phyloP scores from a whole-genome alignment of 2,113 vertebrate genomes.

The Progne subis region DNA sequence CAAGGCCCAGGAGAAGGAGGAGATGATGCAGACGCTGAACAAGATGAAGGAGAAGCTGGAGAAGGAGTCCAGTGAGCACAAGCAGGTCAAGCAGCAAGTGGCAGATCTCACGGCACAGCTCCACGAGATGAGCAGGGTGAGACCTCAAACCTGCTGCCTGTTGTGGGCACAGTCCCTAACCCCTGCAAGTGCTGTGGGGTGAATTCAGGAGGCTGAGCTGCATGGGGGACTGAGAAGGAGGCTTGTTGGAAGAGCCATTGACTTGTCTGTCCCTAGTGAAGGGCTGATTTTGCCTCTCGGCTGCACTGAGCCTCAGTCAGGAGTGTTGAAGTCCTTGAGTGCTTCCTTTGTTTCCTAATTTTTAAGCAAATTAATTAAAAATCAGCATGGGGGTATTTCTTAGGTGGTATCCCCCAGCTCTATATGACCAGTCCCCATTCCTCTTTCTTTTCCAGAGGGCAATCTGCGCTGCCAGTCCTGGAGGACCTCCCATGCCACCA shows the following conservation, averaged over 20 bases:
- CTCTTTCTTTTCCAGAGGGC: constrained; percentile 79
- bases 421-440: neutral
- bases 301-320: neutral
- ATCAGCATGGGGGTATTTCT: neutral
- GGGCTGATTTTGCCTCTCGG: neutral
- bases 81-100: constrained; percentile 94
- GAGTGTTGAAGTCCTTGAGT: neutral
- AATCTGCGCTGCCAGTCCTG: constrained; percentile 79
- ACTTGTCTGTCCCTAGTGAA: neutral
- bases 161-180: neutral
- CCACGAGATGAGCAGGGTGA: constrained; percentile 90
- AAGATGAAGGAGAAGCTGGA: constrained; percentile 99
- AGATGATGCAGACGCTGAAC: constrained; percentile 99
- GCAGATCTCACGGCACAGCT: constrained; percentile 85
- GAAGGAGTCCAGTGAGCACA: constrained; percentile 91
- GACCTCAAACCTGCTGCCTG: neutral
- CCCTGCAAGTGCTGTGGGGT: neutral
- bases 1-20: constrained; percentile 98
- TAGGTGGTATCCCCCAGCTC: neutral
- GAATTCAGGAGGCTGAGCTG: neutral
- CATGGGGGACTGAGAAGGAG: neutral
- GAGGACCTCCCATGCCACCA: constrained; percentile 71
- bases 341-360: neutral
- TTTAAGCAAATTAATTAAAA: neutral
- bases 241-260: neutral